Evolutionary conservation across 2,888 invertebrate species (phyloP).

Genomic region (Agrotis ipsilon): DNA sequence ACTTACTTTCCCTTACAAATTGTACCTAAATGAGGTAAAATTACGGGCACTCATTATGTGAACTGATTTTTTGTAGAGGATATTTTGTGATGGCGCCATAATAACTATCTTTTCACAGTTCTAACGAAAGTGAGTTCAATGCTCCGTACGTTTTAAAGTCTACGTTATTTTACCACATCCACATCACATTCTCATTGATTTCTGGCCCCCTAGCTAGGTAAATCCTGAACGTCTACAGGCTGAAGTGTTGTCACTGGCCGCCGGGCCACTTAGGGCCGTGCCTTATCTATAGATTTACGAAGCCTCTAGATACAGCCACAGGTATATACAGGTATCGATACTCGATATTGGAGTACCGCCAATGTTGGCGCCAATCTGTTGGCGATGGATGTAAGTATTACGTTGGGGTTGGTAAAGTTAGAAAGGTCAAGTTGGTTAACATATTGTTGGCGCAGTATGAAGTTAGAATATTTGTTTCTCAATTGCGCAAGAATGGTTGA

Average conservation of each 20-base stretch:
- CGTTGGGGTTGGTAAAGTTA: too few relatives aligned
- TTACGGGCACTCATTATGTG: too few relatives aligned
- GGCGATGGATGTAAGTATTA: not conserved
- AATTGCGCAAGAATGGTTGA: too few relatives aligned
- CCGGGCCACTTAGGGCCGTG: conserved; percentile 67
- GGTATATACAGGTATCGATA: conserved; percentile 41
- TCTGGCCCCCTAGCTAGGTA: conserved; percentile 36
- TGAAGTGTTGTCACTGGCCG: conserved; percentile 65
- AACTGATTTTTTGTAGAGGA: too few relatives aligned
- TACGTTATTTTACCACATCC: conserved; percentile 32
- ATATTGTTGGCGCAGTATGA: not conserved
- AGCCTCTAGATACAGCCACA: conserved; percentile 42
- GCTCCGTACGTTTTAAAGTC: not conserved
- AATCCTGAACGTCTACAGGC: conserved; percentile 57
- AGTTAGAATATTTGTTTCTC: too few relatives aligned
- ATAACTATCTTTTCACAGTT: too few relatives aligned
- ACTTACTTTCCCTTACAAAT: too few relatives aligned
- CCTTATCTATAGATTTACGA: conserved; percentile 65
- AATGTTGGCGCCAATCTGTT: conserved; percentile 18
- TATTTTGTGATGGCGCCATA: too few relatives aligned
- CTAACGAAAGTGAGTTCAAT: too few relatives aligned
- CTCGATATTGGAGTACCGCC: conserved; percentile 27
- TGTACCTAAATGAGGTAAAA: too few relatives aligned
- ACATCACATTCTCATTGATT: not conserved
- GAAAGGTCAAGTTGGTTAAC: too few relatives aligned